Base-by-base conservation (phyloP, 2,113 vertebrate genomes). In the Chaetops frenatus region DNA sequence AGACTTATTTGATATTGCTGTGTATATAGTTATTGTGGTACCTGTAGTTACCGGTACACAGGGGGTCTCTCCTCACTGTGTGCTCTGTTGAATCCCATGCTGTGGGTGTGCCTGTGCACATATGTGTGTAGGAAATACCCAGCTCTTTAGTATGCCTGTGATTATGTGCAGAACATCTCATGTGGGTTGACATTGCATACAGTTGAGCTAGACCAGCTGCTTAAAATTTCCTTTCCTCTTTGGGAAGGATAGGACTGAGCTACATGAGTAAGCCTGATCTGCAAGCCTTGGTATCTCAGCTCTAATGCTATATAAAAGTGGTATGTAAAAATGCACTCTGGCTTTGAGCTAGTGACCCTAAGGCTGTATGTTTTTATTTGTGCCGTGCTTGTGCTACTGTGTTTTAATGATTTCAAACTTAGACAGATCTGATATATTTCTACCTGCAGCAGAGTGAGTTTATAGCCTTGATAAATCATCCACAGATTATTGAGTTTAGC, bases 381-480 rank as follows among this genome's bases (percentile, higher is more conserved):
- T 51, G 42, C 57, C 45, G 11, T 72, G 65, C 78, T 88, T 74
- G 28, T 78, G 80, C 44, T 80, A 23, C 44, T 76, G 22, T 77
- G 36, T 94, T 91, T 72, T 69, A 92, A 47, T 61, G 72, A 61
- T 69, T 80, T 60, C 50, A 47, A 53, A 45, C 67, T 72, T 69
- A 35, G 50, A 33, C n/a, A 76, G 44, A 51, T 48, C n/a, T 83
- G n/a, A 71, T 66, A 1, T 51, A n/a, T 83, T 91, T 77, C 65
- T 80, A 92, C 40, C 45, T 93, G 92, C 67, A 77, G 77, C 81
- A 73, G 25, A 69, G 53, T 51, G 57, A 56, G 45, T 72, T 83
- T 86, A 74, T 21, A 77, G 58, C n/a, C 44, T 65, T 91, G 86
- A 67, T 92, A 94, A 86, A 69, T 86, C 58, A 53, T 60, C 31